phyloP scores from a whole-genome alignment of 1,140 invertebrate species.

The Anastrepha obliqua region DNA sequence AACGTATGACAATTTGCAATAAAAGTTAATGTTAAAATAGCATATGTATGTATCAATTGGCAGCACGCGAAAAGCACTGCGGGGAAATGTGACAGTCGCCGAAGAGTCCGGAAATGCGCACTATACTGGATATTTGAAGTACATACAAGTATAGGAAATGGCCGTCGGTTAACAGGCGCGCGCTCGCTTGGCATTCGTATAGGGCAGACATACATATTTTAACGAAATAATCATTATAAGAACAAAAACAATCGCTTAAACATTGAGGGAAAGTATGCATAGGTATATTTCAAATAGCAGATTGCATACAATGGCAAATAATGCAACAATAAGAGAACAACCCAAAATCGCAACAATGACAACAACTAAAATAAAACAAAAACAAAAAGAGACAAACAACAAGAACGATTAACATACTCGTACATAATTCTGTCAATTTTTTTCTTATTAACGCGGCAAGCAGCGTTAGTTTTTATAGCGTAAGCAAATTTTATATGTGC shows the following conservation, averaged over 20 bases:
- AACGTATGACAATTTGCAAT: conserved; percentile 14
- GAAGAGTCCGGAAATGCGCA: background rate
- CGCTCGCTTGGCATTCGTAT: background rate
- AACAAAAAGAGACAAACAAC: no score
- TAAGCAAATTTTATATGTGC: conserved; percentile 46
- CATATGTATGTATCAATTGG: background rate
- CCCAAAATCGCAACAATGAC: background rate
- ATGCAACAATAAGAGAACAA: conserved; percentile 15
- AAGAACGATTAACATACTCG: background rate
- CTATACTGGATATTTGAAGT: no score
- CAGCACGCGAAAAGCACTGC: background rate
- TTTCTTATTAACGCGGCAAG: conserved; percentile 20
- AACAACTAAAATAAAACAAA: background rate
- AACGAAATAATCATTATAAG: conserved; percentile 27
- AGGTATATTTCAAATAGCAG: conserved; percentile 30
- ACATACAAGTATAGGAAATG: background rate
- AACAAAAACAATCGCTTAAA: conserved; percentile 37
- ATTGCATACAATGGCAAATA: background rate
- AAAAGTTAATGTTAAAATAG: background rate
- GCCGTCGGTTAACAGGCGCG: background rate
- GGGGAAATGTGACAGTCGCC: background rate
- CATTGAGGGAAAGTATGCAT: conserved; percentile 18
- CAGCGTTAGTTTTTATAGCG: conserved; percentile 19
- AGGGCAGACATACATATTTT: background rate
- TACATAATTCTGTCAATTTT: conserved; percentile 49